Conservation (phyloP, 2,888 invertebrate species). For the Anticlea derivata region DNA sequence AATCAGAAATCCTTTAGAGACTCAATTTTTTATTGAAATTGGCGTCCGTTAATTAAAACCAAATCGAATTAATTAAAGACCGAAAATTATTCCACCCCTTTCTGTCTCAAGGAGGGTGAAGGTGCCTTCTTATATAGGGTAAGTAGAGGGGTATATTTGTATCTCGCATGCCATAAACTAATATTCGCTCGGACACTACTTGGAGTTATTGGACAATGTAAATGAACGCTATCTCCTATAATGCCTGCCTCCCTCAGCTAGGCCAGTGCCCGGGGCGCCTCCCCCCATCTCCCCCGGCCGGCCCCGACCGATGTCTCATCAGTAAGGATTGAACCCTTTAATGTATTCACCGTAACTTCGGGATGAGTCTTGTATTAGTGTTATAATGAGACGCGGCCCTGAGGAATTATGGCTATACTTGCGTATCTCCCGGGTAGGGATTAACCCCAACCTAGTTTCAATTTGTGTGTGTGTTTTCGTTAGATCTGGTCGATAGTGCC, state of each 20-base stretch:
- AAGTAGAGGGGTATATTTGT: constrained; percentile 8
- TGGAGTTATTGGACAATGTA: constrained; percentile 85
- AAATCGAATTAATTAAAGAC: constrained; percentile 77
- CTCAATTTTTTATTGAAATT: constrained; percentile 73
- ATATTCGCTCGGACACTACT: constrained; percentile 83
- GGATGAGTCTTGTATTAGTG: constrained; percentile 84
- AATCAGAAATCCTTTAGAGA: constrained; percentile 74
- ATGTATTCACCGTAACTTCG: constrained; percentile 84
- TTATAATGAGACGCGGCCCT: constrained; percentile 83
- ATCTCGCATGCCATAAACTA: constrained; percentile 74
- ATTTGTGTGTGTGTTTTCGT: constrained; percentile 72
- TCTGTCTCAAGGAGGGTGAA: constrained; percentile 24
- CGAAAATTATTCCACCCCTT: constrained; percentile 66
- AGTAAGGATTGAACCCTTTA: constrained; percentile 84
- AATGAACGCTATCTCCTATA: constrained; percentile 84
- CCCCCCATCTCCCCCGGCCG: constrained; percentile 54
- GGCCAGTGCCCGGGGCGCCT: constrained; percentile 71
- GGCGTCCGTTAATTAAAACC: constrained; percentile 77
- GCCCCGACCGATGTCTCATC: constrained; percentile 81
- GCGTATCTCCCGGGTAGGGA: constrained; percentile 69
- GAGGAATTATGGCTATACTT: constrained; percentile 82
- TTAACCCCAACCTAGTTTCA: constrained; percentile 78
- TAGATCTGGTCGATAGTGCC: constrained; percentile 56
- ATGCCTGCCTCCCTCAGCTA: constrained; percentile 76
- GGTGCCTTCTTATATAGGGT: neutral